Conservation (phyloP, 2,113 vertebrate genomes). For the Myiopsitta monachus region DNA sequence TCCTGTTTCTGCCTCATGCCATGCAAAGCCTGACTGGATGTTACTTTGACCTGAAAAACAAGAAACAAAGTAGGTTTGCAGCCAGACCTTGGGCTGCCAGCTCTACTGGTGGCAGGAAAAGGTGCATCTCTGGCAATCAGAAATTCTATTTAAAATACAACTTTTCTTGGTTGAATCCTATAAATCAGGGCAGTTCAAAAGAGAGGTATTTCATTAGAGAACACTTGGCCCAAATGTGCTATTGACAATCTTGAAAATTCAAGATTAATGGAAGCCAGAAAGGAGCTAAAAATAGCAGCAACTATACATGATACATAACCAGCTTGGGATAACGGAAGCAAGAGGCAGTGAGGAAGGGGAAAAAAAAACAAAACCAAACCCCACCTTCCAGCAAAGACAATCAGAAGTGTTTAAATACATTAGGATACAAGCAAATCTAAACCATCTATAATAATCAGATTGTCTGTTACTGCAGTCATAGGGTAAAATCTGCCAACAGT, state of each 20-base stretch:
- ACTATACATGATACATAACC: accelerated
- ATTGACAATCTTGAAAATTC: background rate
- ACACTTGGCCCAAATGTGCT: background rate
- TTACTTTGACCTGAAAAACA: constrained; percentile 59
- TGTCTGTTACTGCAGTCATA: background rate
- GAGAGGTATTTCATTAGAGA: background rate
- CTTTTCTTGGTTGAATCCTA: background rate
- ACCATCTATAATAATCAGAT: background rate
- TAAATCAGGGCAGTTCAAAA: background rate
- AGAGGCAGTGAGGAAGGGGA: background rate
- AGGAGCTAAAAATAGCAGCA: background rate
- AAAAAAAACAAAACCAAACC: background rate
- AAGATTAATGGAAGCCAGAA: background rate
- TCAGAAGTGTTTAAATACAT: background rate
- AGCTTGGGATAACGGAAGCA: background rate
- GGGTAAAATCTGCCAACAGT: background rate
- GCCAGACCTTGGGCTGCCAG: background rate
- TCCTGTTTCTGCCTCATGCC: constrained; percentile 51
- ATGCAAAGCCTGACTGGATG: constrained; percentile 20
- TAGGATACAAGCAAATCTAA: background rate
- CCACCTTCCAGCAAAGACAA: background rate
- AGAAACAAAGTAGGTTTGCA: constrained; percentile 26
- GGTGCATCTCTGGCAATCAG: background rate
- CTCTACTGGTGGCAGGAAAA: background rate
- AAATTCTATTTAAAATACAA: background rate